phyloP scores from a whole-genome alignment of 1,140 invertebrate species.

The Aphelinus certus region DNA sequence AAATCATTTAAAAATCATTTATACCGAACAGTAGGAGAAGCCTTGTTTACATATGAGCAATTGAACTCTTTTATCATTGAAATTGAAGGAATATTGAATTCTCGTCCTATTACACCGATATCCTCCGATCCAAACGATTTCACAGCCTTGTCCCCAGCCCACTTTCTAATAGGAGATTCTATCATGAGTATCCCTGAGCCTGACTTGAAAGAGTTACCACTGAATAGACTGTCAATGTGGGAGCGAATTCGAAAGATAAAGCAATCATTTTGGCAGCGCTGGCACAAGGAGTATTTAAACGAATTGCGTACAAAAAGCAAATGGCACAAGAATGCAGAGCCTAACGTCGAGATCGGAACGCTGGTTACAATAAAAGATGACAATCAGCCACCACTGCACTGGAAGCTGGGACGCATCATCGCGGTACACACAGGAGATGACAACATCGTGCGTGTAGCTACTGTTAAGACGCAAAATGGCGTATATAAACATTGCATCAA shows the following conservation, averaged over 20 bases:
- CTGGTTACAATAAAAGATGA: slow-evolving; percentile 56
- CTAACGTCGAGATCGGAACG: slow-evolving; percentile 45
- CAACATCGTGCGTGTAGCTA: too few relatives aligned
- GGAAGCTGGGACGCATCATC: too few relatives aligned
- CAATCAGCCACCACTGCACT: slow-evolving; percentile 52
- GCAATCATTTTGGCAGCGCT: slow-evolving; percentile 50
- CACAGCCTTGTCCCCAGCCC: slow-evolving; percentile 1
- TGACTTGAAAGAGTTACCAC: slow-evolving; percentile 7
- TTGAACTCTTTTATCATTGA: slow-evolving; percentile 38
- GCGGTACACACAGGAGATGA: too few relatives aligned
- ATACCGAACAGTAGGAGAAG: not conserved
- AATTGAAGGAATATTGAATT: slow-evolving; percentile 42
- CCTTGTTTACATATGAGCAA: slow-evolving; percentile 42
- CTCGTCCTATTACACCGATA: slow-evolving; percentile 42
- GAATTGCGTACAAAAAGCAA: slow-evolving; percentile 48
- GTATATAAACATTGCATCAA: too few relatives aligned
- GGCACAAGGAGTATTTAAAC: slow-evolving; percentile 46
- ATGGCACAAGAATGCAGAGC: slow-evolving; percentile 41
- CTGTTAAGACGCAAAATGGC: too few relatives aligned
- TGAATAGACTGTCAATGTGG: slow-evolving; percentile 39
- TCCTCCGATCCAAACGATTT: slow-evolving; percentile 45
- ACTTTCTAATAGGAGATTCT: slow-evolving; percentile 19
- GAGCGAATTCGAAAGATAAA: slow-evolving; percentile 43
- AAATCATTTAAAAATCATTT: not conserved
- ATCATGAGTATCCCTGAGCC: slow-evolving; percentile 20